A percentile compares a stretch with the other conserved stretches of the same genome.
Evolutionary conservation across 2,888 invertebrate genomes (phyloP).

Genomic region (Anoplius nigerrimus): DNA sequence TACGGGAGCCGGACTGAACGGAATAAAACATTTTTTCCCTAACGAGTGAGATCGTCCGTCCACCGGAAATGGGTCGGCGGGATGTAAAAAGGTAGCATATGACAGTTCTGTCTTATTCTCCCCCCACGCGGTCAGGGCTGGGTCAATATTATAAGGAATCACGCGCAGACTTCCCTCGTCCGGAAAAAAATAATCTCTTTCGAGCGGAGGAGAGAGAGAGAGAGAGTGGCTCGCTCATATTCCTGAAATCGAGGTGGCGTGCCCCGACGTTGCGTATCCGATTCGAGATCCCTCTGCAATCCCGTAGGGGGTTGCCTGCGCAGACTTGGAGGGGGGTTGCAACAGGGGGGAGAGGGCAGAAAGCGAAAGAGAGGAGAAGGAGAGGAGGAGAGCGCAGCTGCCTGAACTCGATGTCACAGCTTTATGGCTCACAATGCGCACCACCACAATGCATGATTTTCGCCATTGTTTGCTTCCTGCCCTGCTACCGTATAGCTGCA

Average conservation of each 20-base stretch:
- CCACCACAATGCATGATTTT: constrained; percentile 73
- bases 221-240: background rate
- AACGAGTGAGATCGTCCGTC: no score
- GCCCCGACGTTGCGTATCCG: constrained; percentile 4
- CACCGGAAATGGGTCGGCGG: no score
- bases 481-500: constrained; percentile 51
- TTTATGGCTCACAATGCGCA: constrained; percentile 67
- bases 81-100: no score
- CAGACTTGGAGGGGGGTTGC: background rate
- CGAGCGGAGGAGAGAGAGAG: background rate
- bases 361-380: constrained; percentile 23
- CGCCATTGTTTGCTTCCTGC: constrained; percentile 66
- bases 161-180: no score
- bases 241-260: no score
- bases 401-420: constrained; percentile 72
- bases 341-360: constrained; percentile 31
- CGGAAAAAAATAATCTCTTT: no score
- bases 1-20: no score
- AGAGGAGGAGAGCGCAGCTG: constrained; percentile 63
- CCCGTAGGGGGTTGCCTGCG: constrained; percentile 34
- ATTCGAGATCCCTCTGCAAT: constrained; percentile 38
- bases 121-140: no score
- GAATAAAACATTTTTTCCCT: no score
- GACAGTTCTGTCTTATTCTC: no score
- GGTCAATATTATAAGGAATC: no score